A percentile compares a stretch with the other conserved stretches of the same genome.
These are phyloP conservation scores for Pardosa pseudoannulata DNA, from an alignment of 2,888 invertebrate species.

Conservation along the genomic window DNA sequence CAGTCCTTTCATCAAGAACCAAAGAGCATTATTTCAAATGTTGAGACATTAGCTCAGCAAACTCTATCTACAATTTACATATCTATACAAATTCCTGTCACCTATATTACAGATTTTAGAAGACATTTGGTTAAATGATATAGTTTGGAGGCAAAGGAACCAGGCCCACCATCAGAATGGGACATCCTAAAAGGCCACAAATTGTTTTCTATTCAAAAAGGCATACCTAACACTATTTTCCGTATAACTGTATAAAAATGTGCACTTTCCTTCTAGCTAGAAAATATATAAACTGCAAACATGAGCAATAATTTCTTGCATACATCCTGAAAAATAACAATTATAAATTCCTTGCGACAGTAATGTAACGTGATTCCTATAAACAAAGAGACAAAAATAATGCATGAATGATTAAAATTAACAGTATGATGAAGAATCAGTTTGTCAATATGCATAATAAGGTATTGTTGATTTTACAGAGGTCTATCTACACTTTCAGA, in stretches of 20 bases:
- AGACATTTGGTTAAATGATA: neutral
- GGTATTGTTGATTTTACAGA: too few species aligned
- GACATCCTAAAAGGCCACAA: conserved; percentile 48
- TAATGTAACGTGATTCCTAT: too few species aligned
- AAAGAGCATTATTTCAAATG: neutral
- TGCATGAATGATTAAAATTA: too few species aligned
- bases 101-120: conserved; percentile 18
- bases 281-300: conserved; percentile 5
- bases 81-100: conserved; percentile 48
- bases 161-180: conserved; percentile 38
- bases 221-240: neutral
- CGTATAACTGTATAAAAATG: neutral
- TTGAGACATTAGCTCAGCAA: neutral
- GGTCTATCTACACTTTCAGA: too few species aligned
- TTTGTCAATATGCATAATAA: too few species aligned
- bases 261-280: neutral
- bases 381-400: too few species aligned
- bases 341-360: too few species aligned
- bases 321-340: neutral
- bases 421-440: too few species aligned
- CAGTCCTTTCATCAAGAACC: too few species aligned
- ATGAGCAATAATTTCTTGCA: conserved; percentile 10
- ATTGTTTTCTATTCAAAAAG: conserved; percentile 46
- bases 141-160: conserved; percentile 52
- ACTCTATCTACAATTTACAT: conserved; percentile 65